phyloP scores from a whole-genome alignment of 2,113 vertebrate genomes.

The Acanthochromis polyacanthus region DNA sequence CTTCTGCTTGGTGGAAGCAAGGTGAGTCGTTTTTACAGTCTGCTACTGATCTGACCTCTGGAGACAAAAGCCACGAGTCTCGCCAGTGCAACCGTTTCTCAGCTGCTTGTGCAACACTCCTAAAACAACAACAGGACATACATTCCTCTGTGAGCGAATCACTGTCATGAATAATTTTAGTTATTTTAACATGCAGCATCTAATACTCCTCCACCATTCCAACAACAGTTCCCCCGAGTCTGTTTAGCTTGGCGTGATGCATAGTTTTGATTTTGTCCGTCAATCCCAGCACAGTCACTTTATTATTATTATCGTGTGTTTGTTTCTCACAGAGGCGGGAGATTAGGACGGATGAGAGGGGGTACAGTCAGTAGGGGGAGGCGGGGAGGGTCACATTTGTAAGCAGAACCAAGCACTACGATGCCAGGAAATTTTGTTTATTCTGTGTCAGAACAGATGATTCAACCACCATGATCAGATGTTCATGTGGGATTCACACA shows the following conservation, averaged over 20 bases:
- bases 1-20: neutral
- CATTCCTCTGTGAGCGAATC: conserved; percentile 29
- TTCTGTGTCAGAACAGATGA: conserved; percentile 15
- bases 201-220: neutral
- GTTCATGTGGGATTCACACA: conserved; percentile 22
- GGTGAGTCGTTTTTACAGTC: neutral
- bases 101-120: conserved; percentile 18
- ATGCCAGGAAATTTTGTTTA: conserved; percentile 32
- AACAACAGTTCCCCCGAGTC: neutral
- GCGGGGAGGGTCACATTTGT: neutral
- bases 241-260: neutral
- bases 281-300: neutral
- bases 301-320: conserved; percentile 8
- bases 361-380: neutral
- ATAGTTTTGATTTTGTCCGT: conserved; percentile 1
- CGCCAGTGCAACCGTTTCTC: neutral
- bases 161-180: conserved; percentile 2
- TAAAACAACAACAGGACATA: conserved; percentile 10
- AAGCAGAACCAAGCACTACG: conserved; percentile 15
- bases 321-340: conserved; percentile 3
- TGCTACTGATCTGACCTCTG: conserved; percentile 24
- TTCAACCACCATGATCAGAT: neutral
- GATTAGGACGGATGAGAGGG: neutral
- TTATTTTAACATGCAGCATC: conserved; percentile 26
- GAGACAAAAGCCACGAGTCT: conserved; percentile 1